phyloP scores from a whole-genome alignment of 2,888 invertebrate genomes.

The Acanthopleura granulata region DNA sequence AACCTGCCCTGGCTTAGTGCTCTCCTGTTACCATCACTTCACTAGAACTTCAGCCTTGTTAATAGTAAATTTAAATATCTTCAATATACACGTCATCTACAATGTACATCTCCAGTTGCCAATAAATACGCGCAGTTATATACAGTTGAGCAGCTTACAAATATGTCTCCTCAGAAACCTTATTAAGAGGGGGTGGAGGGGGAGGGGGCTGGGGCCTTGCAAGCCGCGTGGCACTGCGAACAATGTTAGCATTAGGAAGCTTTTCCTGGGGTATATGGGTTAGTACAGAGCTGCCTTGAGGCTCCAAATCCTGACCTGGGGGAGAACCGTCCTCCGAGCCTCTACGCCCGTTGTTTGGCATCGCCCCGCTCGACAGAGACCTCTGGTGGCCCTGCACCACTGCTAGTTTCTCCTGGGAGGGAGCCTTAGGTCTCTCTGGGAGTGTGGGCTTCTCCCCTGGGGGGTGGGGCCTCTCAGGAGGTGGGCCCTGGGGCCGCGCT shows the following conservation, averaged over 20 bases:
- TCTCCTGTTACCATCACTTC: no score
- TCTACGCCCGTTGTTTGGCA: neutral
- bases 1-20: no score
- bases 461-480: conserved; percentile 5
- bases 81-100: no score
- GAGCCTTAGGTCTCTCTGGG: neutral
- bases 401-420: conserved; percentile 4
- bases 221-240: conserved; percentile 6
- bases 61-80: no score
- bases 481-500: conserved; percentile 6
- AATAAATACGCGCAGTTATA: neutral
- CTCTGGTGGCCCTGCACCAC: conserved; percentile 4
- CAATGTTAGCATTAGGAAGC: conserved; percentile 10
- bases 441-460: neutral
- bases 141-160: neutral
- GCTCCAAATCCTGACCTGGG: conserved; percentile 12
- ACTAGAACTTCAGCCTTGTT: no score
- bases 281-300: conserved; percentile 13
- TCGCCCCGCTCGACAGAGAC: neutral
- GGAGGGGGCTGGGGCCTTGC: conserved; percentile 5
- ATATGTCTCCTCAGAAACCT: conserved; percentile 5
- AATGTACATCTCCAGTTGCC: no score
- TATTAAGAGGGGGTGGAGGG: conserved; percentile 17
- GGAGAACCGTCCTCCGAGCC: neutral
- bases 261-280: neutral